These are phyloP conservation scores for Branchinecta sandiegonensis DNA, from an alignment of 2,888 invertebrate genomes.

Conservation along the genomic window DNA sequence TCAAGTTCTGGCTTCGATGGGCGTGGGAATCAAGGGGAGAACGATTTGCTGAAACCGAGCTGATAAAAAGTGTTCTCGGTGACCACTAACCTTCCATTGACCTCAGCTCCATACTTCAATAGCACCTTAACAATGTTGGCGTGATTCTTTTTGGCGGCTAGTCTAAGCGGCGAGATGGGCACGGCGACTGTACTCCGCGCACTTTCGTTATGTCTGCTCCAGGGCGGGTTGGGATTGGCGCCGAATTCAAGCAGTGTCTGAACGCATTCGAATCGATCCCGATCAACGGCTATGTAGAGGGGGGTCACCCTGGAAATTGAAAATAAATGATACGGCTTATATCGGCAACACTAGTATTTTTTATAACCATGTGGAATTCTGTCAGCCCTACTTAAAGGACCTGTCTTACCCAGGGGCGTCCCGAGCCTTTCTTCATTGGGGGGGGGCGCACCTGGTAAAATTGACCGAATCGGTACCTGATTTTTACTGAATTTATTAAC, in stretches of 20 bases:
- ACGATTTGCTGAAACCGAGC: too few species aligned
- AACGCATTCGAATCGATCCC: background rate
- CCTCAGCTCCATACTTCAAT: background rate
- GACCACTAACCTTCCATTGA: background rate
- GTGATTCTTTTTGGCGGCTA: background rate
- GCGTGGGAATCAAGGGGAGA: too few species aligned
- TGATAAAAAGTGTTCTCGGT: too few species aligned
- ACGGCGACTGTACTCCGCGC: background rate
- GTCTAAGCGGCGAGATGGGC: conserved; percentile 6
- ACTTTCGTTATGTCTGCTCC: background rate
- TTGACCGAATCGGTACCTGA: too few species aligned
- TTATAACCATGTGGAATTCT: too few species aligned
- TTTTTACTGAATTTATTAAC: too few species aligned
- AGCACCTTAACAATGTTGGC: background rate
- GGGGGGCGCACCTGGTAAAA: too few species aligned
- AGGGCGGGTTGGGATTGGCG: background rate
- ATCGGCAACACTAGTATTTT: too few species aligned
- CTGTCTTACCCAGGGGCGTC: too few species aligned
- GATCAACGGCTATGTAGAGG: conserved; percentile 8
- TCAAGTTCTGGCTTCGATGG: too few species aligned
- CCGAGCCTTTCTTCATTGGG: too few species aligned
- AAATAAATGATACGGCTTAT: background rate
- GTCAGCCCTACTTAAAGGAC: too few species aligned
- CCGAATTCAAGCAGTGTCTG: background rate
- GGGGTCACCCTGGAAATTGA: background rate